Evolutionary conservation across 1,140 invertebrate genomes (phyloP), one percentile per base, ranked within the genome.

Genomic region (Conus ventricosus): DNA sequence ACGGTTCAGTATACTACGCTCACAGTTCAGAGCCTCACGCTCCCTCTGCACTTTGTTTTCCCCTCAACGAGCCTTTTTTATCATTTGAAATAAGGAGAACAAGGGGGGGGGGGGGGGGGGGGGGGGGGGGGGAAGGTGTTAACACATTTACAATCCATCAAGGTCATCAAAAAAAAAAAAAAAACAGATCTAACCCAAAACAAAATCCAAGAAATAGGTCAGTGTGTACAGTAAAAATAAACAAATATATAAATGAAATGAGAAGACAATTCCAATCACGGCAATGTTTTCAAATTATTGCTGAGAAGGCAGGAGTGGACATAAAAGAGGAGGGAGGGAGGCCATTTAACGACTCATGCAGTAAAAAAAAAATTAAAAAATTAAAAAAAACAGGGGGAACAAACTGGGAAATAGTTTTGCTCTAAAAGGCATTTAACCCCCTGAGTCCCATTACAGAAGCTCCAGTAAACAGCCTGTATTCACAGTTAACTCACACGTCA

Each of bases 271-370:
- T 39, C 23, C 13, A 81, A 54, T 81, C 39, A 81, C 27, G 55
- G 76, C 20, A 23, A 54, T 51, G 51, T 54, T 81, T 81, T 51
- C 1, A 81, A 78, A 81, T 81, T 23, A 81, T 4, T 83, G 17
- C 4, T 23, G 15, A 55, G n/a, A 84, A 63, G n/a, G 53, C 82
- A 84, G 82, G 25, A 67, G 54, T 13, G 6, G 20, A 71, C 6
- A 71, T 71, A 71, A 23, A 15, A 23, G 20, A 20, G 67, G 67
- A 71, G 23, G 67, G 67, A 71, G 67, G 67, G 15, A n/a, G 82
- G 55, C n/a, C 25, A 76, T 54, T 87, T 54, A 57, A 85, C 25
- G 55, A 78, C n/a, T 25, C 85, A 87, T 87, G 85, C 85, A 87
- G 75, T 55, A 87, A 87, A 78, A 15, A 57, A n/a, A 80, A 85